Evolutionary conservation across 2,113 vertebrate genomes (phyloP).

Genomic region (Coregonus clupeaformis): DNA sequence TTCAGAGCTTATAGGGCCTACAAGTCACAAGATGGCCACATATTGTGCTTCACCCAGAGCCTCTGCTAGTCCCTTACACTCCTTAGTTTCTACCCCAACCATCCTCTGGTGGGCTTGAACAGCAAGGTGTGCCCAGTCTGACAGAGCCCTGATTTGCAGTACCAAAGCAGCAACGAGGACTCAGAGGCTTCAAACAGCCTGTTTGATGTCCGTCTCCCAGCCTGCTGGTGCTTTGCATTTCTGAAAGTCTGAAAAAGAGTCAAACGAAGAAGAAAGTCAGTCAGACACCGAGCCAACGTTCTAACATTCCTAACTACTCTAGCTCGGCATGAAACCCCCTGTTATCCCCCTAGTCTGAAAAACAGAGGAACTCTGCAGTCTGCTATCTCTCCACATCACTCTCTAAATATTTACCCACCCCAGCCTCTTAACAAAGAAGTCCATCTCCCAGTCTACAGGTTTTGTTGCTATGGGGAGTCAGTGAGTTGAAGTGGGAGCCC

Average conservation of each 20-base stretch:
- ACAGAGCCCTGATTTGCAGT: neutral
- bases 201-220: neutral
- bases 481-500: slow-evolving; percentile 61
- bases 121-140: neutral
- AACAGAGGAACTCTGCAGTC: neutral
- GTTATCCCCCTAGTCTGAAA: neutral
- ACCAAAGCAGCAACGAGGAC: neutral
- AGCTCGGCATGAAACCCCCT: too few relatives aligned
- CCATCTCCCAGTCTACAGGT: slow-evolving; percentile 48
- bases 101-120: neutral
- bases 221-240: neutral
- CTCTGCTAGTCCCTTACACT: too few relatives aligned
- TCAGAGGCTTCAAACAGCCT: neutral
- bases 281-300: too few relatives aligned
- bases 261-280: slow-evolving; percentile 16
- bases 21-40: too few relatives aligned
- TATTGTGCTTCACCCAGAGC: too few relatives aligned
- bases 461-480: slow-evolving; percentile 50
- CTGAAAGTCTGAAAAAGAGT: slow-evolving; percentile 1
- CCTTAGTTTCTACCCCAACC: too few relatives aligned
- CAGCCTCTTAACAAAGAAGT: slow-evolving; percentile 58
- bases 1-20: too few relatives aligned
- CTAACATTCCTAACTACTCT: too few relatives aligned
- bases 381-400: slow-evolving; percentile 33
- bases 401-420: slow-evolving; percentile 61